Evolutionary conservation across 2,113 vertebrate species (phyloP).

Genomic region (Dicrurus megarhynchus): DNA sequence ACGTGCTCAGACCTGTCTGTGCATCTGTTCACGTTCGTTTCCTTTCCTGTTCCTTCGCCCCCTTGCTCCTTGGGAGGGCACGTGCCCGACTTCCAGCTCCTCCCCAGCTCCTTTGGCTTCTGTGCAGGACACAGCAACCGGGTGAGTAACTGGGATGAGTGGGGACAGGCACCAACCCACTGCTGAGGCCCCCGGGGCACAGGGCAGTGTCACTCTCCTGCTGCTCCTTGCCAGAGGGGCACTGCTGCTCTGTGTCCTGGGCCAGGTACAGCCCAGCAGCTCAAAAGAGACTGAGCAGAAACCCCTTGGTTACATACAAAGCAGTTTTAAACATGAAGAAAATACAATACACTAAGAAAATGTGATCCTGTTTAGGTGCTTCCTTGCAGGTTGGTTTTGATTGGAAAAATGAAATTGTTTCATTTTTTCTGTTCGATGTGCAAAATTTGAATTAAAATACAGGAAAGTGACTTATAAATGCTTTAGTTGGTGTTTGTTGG

Average conservation of each 20-base stretch:
- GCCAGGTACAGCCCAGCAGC: background rate
- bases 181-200: background rate
- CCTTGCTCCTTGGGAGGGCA: background rate
- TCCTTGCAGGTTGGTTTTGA: background rate
- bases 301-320: background rate
- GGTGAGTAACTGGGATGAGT: background rate
- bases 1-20: background rate
- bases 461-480: background rate
- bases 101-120: background rate
- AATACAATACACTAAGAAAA: background rate
- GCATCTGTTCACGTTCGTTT: fast-evolving
- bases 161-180: background rate
- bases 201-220: background rate
- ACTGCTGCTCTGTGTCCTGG: background rate
- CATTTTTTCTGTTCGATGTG: background rate
- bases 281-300: background rate
- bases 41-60: background rate
- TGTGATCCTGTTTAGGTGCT: background rate
- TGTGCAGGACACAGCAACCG: background rate
- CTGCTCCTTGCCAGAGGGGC: background rate
- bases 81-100: background rate
- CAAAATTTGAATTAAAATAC: background rate
- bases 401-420: background rate
- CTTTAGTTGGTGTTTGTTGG: background rate
- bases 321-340: background rate